Evolutionary conservation across 2,888 invertebrate species (phyloP).

Genomic region (Criorhina ranunculi): DNA sequence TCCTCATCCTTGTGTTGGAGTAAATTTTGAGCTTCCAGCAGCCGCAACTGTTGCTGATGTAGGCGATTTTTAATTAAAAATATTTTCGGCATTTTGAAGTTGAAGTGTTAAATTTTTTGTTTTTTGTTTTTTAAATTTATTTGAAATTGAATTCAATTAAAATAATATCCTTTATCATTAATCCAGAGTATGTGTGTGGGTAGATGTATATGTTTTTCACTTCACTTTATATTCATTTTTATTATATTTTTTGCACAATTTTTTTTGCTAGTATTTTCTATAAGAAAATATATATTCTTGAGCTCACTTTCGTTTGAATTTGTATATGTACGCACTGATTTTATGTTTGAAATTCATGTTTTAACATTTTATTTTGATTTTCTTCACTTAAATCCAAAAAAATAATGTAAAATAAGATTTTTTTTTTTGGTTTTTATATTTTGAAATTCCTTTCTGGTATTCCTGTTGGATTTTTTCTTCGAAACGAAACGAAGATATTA

Average conservation of each 20-base stretch:
- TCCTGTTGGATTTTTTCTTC: slow-evolving; percentile 65
- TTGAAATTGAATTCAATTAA: slow-evolving; percentile 29
- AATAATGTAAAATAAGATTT: slow-evolving; percentile 12
- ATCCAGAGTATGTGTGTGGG: slow-evolving; percentile 81
- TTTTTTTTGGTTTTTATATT: slow-evolving; percentile 42
- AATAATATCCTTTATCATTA: slow-evolving; percentile 75
- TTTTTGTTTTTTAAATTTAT: slow-evolving; percentile 24
- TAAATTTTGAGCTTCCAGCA: slow-evolving; percentile 94
- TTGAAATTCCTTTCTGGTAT: slow-evolving; percentile 60
- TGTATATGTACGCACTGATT: slow-evolving; percentile 65
- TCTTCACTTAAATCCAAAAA: slow-evolving; percentile 22
- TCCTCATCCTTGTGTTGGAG: slow-evolving; percentile 88
- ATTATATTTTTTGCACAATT: slow-evolving; percentile 50
- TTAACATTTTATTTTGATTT: slow-evolving; percentile 50
- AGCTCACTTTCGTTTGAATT: slow-evolving; percentile 75
- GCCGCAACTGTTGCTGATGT: slow-evolving; percentile 94
- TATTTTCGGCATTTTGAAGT: slow-evolving; percentile 92
- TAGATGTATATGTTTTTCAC: slow-evolving; percentile 41
- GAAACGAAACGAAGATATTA: slow-evolving; percentile 58
- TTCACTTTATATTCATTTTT: slow-evolving; percentile 60
- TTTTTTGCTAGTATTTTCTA: slow-evolving; percentile 43
- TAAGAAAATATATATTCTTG: slow-evolving; percentile 48
- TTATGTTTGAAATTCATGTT: slow-evolving; percentile 71
- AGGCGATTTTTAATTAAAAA: slow-evolving; percentile 95
- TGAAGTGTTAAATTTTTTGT: slow-evolving; percentile 55